Conservation (phyloP, 1,140 invertebrate species). For the Bilobella aurantiaca region DNA sequence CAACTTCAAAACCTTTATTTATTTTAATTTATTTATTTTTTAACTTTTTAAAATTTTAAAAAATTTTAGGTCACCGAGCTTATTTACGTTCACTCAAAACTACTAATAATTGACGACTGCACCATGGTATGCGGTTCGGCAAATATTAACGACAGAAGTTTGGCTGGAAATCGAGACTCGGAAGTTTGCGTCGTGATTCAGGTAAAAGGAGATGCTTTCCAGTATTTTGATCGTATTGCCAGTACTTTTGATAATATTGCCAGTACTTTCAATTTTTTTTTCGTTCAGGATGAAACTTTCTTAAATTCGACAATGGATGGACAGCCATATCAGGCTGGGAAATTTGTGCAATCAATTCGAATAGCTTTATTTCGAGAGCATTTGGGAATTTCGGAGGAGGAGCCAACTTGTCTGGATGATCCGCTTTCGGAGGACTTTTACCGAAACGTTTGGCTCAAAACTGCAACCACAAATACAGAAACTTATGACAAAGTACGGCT, state of each 20-base stretch:
- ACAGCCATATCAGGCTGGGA: constrained; percentile 62
- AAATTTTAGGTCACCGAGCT: constrained; percentile 73
- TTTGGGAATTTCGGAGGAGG: constrained; percentile 50
- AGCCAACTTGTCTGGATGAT: constrained; percentile 50
- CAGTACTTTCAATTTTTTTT: constrained; percentile 13
- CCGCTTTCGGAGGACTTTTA: constrained; percentile 67
- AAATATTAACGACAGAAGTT: constrained; percentile 93
- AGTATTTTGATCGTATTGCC: constrained; percentile 29
- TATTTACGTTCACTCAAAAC: constrained; percentile 93
- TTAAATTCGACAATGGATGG: constrained; percentile 70
- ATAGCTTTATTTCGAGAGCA: constrained; percentile 84
- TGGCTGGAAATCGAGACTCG: constrained; percentile 83
- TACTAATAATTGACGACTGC: constrained; percentile 85
- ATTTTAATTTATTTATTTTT: constrained; percentile 17
- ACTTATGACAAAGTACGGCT: constrained; percentile 68
- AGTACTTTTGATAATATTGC: too few relatives aligned
- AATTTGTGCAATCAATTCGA: constrained; percentile 71
- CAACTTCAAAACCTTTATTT: neutral
- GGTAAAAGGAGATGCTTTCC: constrained; percentile 44
- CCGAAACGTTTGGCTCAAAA: constrained; percentile 64
- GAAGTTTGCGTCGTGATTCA: constrained; percentile 81
- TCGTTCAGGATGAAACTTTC: constrained; percentile 63
- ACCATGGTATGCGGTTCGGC: constrained; percentile 89
- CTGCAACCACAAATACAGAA: constrained; percentile 66
- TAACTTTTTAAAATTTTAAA: too few relatives aligned